Evolutionary conservation across 1,140 invertebrate species (phyloP).

Genomic region (Saccostrea echinata): DNA sequence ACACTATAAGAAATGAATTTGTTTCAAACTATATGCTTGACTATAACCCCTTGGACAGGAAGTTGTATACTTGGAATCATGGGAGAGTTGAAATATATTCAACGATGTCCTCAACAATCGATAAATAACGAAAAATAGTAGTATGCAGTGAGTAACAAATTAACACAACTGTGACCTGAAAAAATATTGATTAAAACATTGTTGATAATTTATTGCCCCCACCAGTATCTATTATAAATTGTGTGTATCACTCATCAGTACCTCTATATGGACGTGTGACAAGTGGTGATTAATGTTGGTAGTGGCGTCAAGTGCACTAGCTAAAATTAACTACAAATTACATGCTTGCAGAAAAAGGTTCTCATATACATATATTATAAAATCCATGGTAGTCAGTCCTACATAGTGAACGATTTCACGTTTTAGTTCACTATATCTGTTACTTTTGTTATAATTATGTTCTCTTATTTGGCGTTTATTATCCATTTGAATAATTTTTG

Average conservation of each 20-base stretch:
- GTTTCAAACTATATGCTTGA: constrained; percentile 69
- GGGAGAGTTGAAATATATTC: constrained; percentile 68
- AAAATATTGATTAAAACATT: background rate
- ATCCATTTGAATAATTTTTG: too few relatives aligned
- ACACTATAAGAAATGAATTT: constrained; percentile 61
- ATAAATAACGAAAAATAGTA: background rate
- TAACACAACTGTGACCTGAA: background rate
- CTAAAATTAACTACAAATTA: background rate
- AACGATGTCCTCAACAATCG: constrained; percentile 3
- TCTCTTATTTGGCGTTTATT: too few relatives aligned
- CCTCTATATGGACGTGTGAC: background rate
- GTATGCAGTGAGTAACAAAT: background rate
- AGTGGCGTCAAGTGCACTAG: background rate
- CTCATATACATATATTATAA: too few relatives aligned
- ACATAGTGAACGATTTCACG: too few relatives aligned
- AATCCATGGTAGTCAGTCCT: too few relatives aligned
- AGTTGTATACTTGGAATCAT: constrained; percentile 73
- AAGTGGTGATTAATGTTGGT: background rate
- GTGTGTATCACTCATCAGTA: background rate
- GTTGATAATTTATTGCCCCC: background rate
- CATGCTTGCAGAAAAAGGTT: background rate
- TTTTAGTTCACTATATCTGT: too few relatives aligned
- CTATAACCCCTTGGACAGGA: constrained; percentile 68
- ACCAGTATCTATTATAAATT: background rate
- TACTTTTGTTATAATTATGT: too few relatives aligned